phyloP scores from a whole-genome alignment of 2,113 vertebrate species.

The Noturus placidus region DNA sequence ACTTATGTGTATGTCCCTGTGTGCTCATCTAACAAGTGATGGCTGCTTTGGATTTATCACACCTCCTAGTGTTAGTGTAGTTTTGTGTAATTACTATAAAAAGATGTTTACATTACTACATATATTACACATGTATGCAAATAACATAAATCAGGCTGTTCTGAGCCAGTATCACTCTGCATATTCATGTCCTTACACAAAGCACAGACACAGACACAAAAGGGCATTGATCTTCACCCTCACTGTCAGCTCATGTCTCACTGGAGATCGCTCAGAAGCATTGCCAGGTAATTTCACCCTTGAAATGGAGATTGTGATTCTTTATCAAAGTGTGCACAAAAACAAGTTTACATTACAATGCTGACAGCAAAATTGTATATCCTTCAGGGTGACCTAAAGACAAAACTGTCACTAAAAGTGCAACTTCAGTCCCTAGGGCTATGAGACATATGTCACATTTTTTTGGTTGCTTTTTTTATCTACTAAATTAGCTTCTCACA shows the following conservation, averaged over 20 bases:
- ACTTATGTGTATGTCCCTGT: background rate
- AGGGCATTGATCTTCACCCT: conserved; percentile 10
- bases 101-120: background rate
- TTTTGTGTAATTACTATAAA: background rate
- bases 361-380: background rate
- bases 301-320: conserved; percentile 11
- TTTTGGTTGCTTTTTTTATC: background rate
- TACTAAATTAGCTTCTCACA: background rate
- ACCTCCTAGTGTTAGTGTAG: background rate
- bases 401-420: background rate
- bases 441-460: background rate
- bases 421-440: background rate
- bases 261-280: background rate
- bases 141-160: background rate
- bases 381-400: conserved; percentile 15
- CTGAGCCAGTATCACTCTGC: background rate
- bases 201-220: background rate
- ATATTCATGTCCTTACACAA: background rate
- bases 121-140: background rate
- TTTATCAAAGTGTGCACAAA: conserved; percentile 3
- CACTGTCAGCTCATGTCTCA: background rate
- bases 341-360: background rate
- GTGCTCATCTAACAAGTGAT: background rate
- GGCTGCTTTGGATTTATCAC: background rate
- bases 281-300: conserved; percentile 17